These are phyloP conservation scores for Lateolabrax maculatus DNA, from an alignment of 2,797 vertebrate species.

Conservation along the genomic window DNA sequence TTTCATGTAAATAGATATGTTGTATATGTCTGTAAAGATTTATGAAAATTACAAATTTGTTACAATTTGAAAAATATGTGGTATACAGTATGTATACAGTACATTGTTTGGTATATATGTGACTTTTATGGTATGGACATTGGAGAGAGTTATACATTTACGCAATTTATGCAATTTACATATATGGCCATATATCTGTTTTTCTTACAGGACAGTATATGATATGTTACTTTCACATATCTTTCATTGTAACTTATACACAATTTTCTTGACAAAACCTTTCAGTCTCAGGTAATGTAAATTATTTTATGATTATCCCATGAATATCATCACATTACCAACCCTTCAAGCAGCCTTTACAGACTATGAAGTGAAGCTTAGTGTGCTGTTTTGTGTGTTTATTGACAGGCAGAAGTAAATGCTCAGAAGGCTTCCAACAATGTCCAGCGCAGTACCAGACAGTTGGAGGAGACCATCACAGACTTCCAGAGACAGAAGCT, in stretches of 20 bases:
- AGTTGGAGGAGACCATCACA: constrained; percentile 84
- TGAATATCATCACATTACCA: not conserved
- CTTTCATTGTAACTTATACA: too few relatives aligned
- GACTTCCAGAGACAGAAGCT: constrained; percentile 88
- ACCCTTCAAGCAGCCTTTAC: not conserved
- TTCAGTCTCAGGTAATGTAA: constrained; percentile 86
- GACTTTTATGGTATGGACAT: not conserved
- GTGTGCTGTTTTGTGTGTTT: not conserved
- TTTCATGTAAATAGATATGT: too few relatives aligned
- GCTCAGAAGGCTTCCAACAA: constrained; percentile 86
- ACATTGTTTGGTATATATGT: not conserved
- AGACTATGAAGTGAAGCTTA: not conserved
- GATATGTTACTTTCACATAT: not conserved
- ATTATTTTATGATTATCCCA: not conserved
- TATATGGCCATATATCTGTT: too few relatives aligned
- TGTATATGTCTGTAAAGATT: too few relatives aligned
- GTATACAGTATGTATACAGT: too few relatives aligned
- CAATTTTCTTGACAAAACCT: constrained; percentile 77
- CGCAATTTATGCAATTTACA: not conserved
- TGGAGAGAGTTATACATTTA: too few relatives aligned
- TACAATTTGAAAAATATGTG: too few relatives aligned
- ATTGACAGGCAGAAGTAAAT: constrained; percentile 83
- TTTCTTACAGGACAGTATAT: not conserved
- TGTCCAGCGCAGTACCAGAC: constrained; percentile 79
- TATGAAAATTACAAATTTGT: too few relatives aligned